Evolutionary conservation across 2,797 vertebrate genomes (phyloP).

Genomic region (Lacerta agilis): DNA sequence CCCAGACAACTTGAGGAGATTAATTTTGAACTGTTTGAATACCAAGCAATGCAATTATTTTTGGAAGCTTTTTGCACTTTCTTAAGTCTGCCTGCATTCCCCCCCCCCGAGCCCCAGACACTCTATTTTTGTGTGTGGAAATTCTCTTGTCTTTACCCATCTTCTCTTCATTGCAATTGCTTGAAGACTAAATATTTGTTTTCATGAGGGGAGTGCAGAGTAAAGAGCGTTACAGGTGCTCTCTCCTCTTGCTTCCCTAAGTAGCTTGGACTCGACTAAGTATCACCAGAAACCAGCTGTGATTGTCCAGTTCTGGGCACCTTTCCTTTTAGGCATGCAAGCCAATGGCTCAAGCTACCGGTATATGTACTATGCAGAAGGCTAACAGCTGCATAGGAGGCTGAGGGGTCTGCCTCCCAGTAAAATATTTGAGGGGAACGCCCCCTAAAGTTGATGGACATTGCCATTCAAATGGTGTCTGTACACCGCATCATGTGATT

Average conservation of each 20-base stretch:
- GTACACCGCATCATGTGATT: too few relatives aligned
- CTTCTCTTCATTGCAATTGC: not conserved
- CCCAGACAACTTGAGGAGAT: not conserved
- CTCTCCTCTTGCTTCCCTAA: not conserved
- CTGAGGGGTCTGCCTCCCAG: too few relatives aligned
- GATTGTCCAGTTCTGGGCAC: not conserved
- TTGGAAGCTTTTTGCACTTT: not conserved
- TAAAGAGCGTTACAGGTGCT: not conserved
- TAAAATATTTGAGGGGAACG: too few relatives aligned
- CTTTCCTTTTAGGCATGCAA: not conserved
- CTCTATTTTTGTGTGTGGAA: not conserved
- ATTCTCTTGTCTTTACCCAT: not conserved
- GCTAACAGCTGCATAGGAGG: too few relatives aligned
- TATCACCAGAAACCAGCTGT: not conserved
- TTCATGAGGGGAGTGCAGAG: not conserved
- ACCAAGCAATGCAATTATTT: not conserved
- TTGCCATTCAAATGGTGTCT: too few relatives aligned
- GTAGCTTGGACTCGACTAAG: too few relatives aligned
- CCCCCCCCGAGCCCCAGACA: not conserved
- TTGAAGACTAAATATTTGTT: accelerated
- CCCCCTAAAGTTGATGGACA: too few relatives aligned
- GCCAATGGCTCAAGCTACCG: not conserved
- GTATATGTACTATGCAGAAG: not conserved
- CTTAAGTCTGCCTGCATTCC: not conserved
- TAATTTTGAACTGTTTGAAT: not conserved